phyloP scores from a whole-genome alignment of 2,797 vertebrate genomes.

The Knipowitschia caucasica region DNA sequence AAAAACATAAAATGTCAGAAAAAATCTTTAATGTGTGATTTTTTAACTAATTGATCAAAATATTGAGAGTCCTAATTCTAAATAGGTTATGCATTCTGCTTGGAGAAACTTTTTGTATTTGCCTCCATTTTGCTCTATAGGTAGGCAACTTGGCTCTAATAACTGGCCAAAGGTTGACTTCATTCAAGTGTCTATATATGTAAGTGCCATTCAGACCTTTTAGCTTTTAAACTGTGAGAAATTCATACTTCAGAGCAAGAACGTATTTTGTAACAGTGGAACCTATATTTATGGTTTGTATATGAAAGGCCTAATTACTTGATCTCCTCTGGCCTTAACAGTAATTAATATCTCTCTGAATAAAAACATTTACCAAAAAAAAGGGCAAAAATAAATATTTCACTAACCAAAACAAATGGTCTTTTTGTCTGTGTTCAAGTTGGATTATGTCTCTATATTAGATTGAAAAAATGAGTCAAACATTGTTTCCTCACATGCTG shows the following conservation, averaged over 20 bases:
- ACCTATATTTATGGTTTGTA: conserved; percentile 23
- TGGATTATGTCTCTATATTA: too few relatives aligned
- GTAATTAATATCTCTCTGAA: neutral
- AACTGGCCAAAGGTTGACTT: conserved; percentile 26
- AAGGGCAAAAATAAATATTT: neutral
- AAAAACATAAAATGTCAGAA: too few relatives aligned
- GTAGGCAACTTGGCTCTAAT: conserved; percentile 17
- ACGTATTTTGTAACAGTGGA: conserved; percentile 13
- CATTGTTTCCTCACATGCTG: too few relatives aligned
- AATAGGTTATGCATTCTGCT: too few relatives aligned
- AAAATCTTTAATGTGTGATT: too few relatives aligned
- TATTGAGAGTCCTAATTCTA: too few relatives aligned
- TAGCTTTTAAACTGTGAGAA: conserved; percentile 65
- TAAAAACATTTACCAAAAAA: neutral
- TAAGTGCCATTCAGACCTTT: conserved; percentile 58
- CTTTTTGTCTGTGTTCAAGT: conserved; percentile 31
- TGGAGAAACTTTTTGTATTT: too few relatives aligned
- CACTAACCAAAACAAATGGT: conserved; percentile 12
- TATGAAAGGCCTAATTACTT: conserved; percentile 4
- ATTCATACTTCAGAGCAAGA: conserved; percentile 34
- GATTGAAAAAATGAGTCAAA: too few relatives aligned
- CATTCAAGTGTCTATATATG: conserved; percentile 28
- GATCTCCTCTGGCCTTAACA: conserved; percentile 9
- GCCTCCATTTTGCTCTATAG: conserved; percentile 1
- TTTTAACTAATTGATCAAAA: too few relatives aligned